Percentiles rank a stretch among this genome's conserved stretches.
phyloP scores from a whole-genome alignment of 2,888 invertebrate genomes.

The Pharmacophagus antenor region DNA sequence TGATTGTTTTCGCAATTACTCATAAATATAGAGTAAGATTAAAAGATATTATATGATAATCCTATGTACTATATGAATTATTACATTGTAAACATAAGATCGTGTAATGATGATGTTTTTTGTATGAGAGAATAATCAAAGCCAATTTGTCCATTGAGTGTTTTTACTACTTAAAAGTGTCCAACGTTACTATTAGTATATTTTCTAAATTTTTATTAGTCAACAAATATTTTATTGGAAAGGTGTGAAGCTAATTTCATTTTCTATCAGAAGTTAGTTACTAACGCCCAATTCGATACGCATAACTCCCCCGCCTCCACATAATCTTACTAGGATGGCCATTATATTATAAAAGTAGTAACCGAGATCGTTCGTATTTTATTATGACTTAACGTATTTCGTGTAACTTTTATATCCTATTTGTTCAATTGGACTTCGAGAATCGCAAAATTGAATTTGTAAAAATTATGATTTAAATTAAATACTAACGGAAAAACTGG shows the following conservation, averaged over 20 bases:
- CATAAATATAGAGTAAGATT: too few species aligned
- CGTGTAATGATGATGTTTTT: too few species aligned
- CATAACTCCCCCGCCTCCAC: not conserved
- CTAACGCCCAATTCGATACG: not conserved
- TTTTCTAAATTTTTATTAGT: not conserved
- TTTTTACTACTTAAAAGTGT: too few species aligned
- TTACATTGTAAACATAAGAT: too few species aligned
- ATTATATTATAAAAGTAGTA: conserved; percentile 22
- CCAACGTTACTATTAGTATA: too few species aligned
- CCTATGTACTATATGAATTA: too few species aligned
- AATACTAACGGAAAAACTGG: not conserved
- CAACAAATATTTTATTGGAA: not conserved
- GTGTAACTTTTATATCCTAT: conserved; percentile 2
- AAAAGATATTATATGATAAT: too few species aligned
- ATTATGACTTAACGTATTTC: not conserved
- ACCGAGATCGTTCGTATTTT: conserved; percentile 1
- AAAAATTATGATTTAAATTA: not conserved
- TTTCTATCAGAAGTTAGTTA: not conserved
- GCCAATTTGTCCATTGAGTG: too few species aligned
- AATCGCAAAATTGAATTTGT: not conserved
- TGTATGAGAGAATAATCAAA: too few species aligned
- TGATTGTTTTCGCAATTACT: too few species aligned
- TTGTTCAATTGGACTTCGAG: not conserved
- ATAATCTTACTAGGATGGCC: not conserved
- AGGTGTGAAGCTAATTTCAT: not conserved